Conservation (phyloP, 2,888 invertebrate genomes). For the Athalia circularis region DNA sequence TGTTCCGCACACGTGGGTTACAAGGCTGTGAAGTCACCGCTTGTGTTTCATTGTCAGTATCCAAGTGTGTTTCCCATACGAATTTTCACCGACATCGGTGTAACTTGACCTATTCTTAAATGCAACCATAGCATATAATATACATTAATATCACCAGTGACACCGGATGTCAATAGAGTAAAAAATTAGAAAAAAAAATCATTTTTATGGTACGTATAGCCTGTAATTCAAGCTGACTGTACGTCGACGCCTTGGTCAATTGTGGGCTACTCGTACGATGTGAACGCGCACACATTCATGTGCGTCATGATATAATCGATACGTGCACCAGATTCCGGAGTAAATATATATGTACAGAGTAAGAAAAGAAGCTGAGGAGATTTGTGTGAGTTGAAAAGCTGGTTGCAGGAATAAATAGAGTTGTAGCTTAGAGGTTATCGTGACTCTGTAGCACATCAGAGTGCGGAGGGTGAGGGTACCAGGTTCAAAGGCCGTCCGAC, state of each 20-base stretch:
- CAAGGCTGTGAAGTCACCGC: not conserved
- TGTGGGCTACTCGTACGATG: not conserved
- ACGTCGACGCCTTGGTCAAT: constrained; percentile 8
- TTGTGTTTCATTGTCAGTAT: no score
- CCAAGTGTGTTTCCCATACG: not conserved
- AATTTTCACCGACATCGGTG: not conserved
- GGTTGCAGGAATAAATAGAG: constrained; percentile 10
- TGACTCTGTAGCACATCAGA: constrained; percentile 21
- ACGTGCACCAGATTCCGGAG: constrained; percentile 1
- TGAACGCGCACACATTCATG: not conserved
- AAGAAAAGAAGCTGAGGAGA: not conserved
- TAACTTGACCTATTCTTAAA: constrained; percentile 17
- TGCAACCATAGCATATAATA: constrained; percentile 1
- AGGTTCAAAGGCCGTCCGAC: constrained; percentile 37
- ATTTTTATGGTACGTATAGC: constrained; percentile 5
- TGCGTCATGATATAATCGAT: not conserved
- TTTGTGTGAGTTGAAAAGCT: not conserved
- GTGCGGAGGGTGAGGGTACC: constrained; percentile 21
- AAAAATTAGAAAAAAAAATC: not conserved
- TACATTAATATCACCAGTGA: constrained; percentile 22
- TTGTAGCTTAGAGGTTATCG: constrained; percentile 36
- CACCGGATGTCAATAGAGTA: constrained; percentile 30
- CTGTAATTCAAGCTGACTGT: constrained; percentile 4
- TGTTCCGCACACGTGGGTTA: not conserved
- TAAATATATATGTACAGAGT: not conserved